Conservation (phyloP, 2,888 invertebrate species). For the Cephus nigrinus region DNA sequence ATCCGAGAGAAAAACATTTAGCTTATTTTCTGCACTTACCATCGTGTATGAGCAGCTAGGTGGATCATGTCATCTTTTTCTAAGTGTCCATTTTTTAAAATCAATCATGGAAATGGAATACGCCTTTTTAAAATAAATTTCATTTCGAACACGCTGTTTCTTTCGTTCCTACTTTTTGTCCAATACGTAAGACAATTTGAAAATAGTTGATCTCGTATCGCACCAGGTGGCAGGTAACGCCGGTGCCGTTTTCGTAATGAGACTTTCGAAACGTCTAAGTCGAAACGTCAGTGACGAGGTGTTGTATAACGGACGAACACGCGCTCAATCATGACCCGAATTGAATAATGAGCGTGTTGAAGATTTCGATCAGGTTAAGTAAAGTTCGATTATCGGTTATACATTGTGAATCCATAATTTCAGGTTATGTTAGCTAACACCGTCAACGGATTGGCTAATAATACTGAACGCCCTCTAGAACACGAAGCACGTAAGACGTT, state of each 20-base stretch:
- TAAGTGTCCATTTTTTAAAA: not conserved
- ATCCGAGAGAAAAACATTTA: not conserved
- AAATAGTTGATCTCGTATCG: not conserved
- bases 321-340: not conserved
- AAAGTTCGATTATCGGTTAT: not conserved
- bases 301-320: not conserved
- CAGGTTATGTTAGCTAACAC: not conserved
- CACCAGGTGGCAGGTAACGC: not conserved
- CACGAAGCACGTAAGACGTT: not conserved
- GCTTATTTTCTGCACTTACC: not conserved
- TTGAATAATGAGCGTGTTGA: not conserved
- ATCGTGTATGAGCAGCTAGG: not conserved
- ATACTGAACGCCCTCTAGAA: not conserved
- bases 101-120: not conserved
- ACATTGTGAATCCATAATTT: not conserved
- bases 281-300: not conserved
- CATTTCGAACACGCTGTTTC: not conserved
- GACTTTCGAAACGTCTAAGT: constrained; percentile 5
- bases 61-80: not conserved
- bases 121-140: not conserved
- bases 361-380: constrained; percentile 6
- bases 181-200: not conserved
- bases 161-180: not conserved
- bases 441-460: not conserved
- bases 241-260: constrained; percentile 4